Base-by-base conservation (phyloP, 2,888 invertebrate species). In the Oxytorus armatus region DNA sequence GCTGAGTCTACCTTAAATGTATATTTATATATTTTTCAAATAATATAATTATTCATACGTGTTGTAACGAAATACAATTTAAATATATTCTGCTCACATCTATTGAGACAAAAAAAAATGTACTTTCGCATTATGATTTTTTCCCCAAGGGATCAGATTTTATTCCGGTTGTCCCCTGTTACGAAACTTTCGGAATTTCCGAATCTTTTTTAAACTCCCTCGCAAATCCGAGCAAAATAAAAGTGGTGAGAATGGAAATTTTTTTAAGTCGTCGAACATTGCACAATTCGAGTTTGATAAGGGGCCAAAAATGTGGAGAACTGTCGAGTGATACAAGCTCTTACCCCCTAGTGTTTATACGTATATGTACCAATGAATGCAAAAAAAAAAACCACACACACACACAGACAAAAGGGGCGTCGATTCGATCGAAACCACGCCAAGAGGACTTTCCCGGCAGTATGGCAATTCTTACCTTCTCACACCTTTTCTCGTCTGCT, bases 381-480 rank as follows among this genome's bases (percentile, higher is more conserved):
- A 29, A n/a, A 49, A 7, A 23, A n/a, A 23, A n/a, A 44, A 25
- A 33, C n/a, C 21, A 18, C 65, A 65, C 49, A 4, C 65, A 4
- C 14, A 14, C 16, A 33, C 33, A 2, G 29, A 4, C 23, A 1
- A 49, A 18, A n/a, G 51, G 39, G 39, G 18, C 1, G 21, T 18
- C 42, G 11, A 25, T 44, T 29, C 44, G 70, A 81, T 69, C 61
- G 36, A 72, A 47, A 49, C 11, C 4, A 8, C 4, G 7, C 33
- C 47, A 10, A 4, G 16, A n/a, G 23, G 8, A 25, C 44, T 55
- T 59, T 51, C 16, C 25, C 51, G 16, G 25, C 36, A 42, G 42
- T 36, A 47, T 36, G 49, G 49, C 39, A 25, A 36, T 49, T 65
- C 65, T 70, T 63, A 77, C 70, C 51, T 77, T 70, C 77, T 49